phyloP scores from a whole-genome alignment of 2,888 invertebrate genomes.

The Lysandra coridon region DNA sequence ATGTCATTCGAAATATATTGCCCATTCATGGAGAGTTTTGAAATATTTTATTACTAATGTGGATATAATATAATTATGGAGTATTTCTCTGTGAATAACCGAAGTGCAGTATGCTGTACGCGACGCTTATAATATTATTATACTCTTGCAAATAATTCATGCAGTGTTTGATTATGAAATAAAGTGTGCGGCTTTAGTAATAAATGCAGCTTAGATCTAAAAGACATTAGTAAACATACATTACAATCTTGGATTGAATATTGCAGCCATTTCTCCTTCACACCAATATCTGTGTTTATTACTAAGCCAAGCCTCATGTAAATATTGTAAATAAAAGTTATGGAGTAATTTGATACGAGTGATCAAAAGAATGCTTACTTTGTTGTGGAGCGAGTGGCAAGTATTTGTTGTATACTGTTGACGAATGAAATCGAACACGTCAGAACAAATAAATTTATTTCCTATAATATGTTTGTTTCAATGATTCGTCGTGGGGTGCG shows the following conservation, averaged over 20 bases:
- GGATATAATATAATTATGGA: neutral
- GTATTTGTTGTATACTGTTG: constrained; percentile 37
- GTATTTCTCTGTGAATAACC: neutral
- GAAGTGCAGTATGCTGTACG: neutral
- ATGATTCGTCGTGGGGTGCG: neutral
- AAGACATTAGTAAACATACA: neutral
- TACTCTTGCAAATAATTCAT: neutral
- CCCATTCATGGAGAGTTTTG: neutral
- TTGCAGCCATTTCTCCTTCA: neutral
- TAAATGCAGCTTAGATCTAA: neutral
- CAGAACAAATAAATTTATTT: constrained; percentile 74
- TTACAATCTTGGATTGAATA: neutral
- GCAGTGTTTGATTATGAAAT: constrained; percentile 8
- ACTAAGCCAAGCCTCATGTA: constrained; percentile 33
- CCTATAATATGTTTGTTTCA: constrained; percentile 58
- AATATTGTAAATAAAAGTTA: constrained; percentile 40
- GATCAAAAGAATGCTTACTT: constrained; percentile 27
- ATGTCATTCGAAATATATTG: neutral
- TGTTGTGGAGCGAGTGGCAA: constrained; percentile 31
- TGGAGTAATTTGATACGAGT: constrained; percentile 34
- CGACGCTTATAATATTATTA: constrained; percentile 12
- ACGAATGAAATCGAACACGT: constrained; percentile 52
- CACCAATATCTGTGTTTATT: neutral
- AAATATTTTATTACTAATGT: neutral
- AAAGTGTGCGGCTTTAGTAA: neutral